Conservation (phyloP, 2,797 vertebrate species). For the Anolis apletophallus region DNA sequence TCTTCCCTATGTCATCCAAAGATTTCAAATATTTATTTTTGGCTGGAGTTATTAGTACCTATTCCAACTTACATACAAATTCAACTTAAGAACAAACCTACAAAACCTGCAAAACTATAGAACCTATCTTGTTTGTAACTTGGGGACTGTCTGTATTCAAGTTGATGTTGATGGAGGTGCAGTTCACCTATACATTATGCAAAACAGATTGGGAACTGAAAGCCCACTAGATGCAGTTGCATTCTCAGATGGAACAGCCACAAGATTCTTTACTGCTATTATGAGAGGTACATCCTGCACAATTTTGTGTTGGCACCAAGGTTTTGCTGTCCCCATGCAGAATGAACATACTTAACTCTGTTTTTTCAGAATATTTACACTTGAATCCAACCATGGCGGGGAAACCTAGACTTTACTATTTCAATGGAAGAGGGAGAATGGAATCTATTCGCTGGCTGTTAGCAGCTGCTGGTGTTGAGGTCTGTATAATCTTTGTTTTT, state of each 20-base stretch:
- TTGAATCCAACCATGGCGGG: conserved; percentile 72
- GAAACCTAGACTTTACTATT: conserved; percentile 83
- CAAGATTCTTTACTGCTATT: neutral
- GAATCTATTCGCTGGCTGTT: conserved; percentile 87
- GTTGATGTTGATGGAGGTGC: neutral
- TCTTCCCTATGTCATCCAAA: too few relatives aligned
- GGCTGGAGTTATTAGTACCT: too few relatives aligned
- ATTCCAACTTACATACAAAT: too few relatives aligned
- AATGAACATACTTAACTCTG: neutral
- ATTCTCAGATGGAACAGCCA: neutral
- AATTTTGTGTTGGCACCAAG: neutral
- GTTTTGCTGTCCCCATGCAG: neutral
- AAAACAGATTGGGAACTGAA: neutral
- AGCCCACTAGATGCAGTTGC: neutral
- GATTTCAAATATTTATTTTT: too few relatives aligned
- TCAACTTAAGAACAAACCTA: too few relatives aligned
- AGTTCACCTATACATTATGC: neutral
- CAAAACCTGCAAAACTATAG: too few relatives aligned
- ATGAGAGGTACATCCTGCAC: neutral
- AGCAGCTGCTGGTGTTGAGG: conserved; percentile 81
- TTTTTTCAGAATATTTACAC: neutral
- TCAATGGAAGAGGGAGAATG: conserved; percentile 88
- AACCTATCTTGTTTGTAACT: too few relatives aligned
- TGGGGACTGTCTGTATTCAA: too few relatives aligned
- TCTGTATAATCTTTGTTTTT: conserved; percentile 55